Conservation (phyloP, 1,140 invertebrate genomes). For the Ditylenchus dipsaci region DNA sequence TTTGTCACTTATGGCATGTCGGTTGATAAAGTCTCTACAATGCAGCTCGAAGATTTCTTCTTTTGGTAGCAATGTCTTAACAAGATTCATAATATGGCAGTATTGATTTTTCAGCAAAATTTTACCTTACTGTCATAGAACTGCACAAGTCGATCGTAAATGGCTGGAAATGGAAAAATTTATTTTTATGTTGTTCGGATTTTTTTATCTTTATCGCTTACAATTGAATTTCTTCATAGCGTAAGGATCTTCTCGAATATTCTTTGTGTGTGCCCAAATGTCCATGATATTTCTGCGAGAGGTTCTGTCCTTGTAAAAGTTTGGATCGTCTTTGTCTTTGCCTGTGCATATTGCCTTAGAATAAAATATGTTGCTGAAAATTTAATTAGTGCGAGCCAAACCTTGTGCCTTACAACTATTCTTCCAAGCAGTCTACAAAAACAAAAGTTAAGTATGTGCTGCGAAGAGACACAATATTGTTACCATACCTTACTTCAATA, state of each 20-base stretch:
- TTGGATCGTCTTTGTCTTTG: constrained; percentile 41
- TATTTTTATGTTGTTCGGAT: neutral
- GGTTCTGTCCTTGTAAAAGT: constrained; percentile 49
- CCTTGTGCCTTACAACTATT: constrained; percentile 50
- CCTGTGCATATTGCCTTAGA: constrained; percentile 46
- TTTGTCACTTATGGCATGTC: constrained; percentile 54
- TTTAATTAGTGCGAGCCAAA: constrained; percentile 1
- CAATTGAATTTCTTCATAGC: constrained; percentile 51
- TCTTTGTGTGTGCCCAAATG: constrained; percentile 54
- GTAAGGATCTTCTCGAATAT: constrained; percentile 49
- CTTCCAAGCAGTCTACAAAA: constrained; percentile 38
- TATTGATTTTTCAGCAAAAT: neutral
- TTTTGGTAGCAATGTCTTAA: constrained; percentile 34
- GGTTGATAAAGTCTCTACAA: constrained; percentile 57
- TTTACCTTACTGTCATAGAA: constrained; percentile 48
- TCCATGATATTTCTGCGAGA: constrained; percentile 53
- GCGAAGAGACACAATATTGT: too few relatives aligned
- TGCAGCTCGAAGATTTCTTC: constrained; percentile 53
- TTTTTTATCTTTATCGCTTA: constrained; percentile 11
- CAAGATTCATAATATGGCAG: neutral
- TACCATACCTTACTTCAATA: constrained; percentile 41
- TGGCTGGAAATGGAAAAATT: constrained; percentile 39
- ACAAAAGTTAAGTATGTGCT: too few relatives aligned
- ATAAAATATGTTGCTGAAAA: constrained; percentile 1
- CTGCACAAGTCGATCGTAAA: constrained; percentile 40